phyloP scores from a whole-genome alignment of 2,113 vertebrate genomes.

The Bujurquina vittata region DNA sequence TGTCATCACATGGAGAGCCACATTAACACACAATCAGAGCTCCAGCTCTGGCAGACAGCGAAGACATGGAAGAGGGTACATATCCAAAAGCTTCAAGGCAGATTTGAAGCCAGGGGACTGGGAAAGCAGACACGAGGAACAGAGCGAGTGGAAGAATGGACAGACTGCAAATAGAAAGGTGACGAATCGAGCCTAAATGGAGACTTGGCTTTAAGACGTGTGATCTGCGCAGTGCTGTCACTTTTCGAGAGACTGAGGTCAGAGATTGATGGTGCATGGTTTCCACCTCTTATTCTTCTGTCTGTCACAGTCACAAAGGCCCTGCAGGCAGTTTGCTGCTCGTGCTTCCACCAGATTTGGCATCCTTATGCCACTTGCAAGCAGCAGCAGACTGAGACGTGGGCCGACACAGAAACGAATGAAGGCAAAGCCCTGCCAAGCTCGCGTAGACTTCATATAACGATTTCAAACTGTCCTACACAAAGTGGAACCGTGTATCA shows the following conservation, averaged over 20 bases:
- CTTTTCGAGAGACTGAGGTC: conserved; percentile 4
- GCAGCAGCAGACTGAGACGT: background rate
- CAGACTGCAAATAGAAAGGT: background rate
- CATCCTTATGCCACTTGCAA: conserved; percentile 34
- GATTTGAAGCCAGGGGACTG: conserved; percentile 6
- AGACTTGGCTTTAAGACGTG: background rate
- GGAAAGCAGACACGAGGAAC: background rate
- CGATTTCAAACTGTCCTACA: conserved; percentile 2
- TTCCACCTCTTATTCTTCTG: background rate
- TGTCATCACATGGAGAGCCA: conserved; percentile 34
- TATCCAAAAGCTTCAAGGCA: conserved; percentile 1
- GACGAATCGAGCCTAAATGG: background rate
- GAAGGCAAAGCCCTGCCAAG: background rate
- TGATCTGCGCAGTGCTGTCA: background rate
- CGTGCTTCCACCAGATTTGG: conserved; percentile 15
- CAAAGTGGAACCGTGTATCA: background rate
- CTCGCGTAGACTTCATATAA: conserved; percentile 21
- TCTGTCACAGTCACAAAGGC: background rate
- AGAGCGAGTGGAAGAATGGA: background rate
- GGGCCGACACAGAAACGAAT: background rate
- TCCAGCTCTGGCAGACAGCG: conserved; percentile 12
- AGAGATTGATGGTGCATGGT: background rate
- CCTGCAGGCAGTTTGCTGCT: background rate
- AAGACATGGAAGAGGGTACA: background rate
- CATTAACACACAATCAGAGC: conserved; percentile 31